Evolutionary conservation across 2,888 invertebrate species (phyloP).

Genomic region (Epinotia nisella): DNA sequence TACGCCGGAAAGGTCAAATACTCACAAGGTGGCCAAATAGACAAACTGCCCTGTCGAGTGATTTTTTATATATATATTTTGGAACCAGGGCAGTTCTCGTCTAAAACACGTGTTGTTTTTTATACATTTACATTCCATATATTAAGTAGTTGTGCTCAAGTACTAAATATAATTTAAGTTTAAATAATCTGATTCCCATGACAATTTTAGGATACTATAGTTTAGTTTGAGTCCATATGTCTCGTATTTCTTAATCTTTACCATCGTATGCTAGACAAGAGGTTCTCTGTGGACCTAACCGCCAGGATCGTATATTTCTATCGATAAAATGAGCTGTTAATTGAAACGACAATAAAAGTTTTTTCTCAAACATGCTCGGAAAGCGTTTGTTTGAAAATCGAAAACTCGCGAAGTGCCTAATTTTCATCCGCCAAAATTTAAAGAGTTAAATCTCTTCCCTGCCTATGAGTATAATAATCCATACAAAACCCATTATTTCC

Average conservation of each 20-base stretch:
- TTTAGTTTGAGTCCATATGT: constrained; percentile 34
- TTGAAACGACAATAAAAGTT: background rate
- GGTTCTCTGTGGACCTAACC: no score
- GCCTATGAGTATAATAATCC: no score
- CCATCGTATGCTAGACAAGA: constrained; percentile 8
- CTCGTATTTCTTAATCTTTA: constrained; percentile 11
- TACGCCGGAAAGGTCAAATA: constrained; percentile 28
- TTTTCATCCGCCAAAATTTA: no score
- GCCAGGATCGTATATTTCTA: background rate
- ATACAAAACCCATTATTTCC: no score
- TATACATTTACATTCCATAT: constrained; percentile 41
- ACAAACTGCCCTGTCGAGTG: constrained; percentile 35
- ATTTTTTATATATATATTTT: constrained; percentile 40
- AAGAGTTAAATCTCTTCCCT: no score
- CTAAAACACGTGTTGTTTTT: constrained; percentile 29
- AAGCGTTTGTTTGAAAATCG: no score
- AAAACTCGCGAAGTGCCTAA: no score
- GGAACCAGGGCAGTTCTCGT: constrained; percentile 30
- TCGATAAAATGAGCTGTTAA: background rate
- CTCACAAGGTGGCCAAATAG: constrained; percentile 43
- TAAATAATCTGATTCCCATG: constrained; percentile 37
- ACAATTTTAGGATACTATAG: constrained; percentile 34
- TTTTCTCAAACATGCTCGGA: no score
- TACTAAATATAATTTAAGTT: constrained; percentile 47
- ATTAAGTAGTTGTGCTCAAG: constrained; percentile 44